Base-by-base conservation (phyloP, 1,140 invertebrate genomes). In the Paraescarpia echinospica region DNA sequence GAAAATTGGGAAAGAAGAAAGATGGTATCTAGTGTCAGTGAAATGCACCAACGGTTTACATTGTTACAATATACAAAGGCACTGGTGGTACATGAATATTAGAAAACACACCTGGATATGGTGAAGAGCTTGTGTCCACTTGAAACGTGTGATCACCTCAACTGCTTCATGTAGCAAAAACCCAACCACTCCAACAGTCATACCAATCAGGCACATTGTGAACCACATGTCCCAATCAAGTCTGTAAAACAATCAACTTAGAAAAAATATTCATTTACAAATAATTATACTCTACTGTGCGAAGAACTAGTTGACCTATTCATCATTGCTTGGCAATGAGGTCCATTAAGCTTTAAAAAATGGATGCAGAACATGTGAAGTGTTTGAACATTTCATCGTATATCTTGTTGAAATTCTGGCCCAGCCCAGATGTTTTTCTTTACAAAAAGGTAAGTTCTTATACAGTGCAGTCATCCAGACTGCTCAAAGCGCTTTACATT, bases 151-250 rank as follows among this genome's bases (percentile, higher is more conserved):
- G 35, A 94, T 93, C 41, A 94, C 33, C 48, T 94, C 93, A 91
- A 94, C 93, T 27, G 93, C 59, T 90, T 94, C 94, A 92, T 94
- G 94, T 33, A 94, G 94, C 22, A 94, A 93, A 92, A 94, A 94
- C n/a, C 94, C 93, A 92, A 94, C 90, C 34, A 93, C 91, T 18
- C 94, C 94, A 35, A 94, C 93, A 34, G 93, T 92, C 91, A 94
- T 93, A 77, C 94, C 94, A 35, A 94, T 94, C 12, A 94, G 33
- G 14, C 93, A 94, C 94, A 94, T 94, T 94, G 94, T 94, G 9
- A 94, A 88, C 94, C 94, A 94, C 22, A 93, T 93, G 91, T 94
- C 94, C 94, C 94, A 94, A 91, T 94, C 94, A 34, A 94, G 91
- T 89, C 93, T 93, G 35, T 89, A 34, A 88, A 89, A 12, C 34